Evolutionary conservation across 2,888 invertebrate genomes (phyloP).

Genomic region (Cremastinae sp.): DNA sequence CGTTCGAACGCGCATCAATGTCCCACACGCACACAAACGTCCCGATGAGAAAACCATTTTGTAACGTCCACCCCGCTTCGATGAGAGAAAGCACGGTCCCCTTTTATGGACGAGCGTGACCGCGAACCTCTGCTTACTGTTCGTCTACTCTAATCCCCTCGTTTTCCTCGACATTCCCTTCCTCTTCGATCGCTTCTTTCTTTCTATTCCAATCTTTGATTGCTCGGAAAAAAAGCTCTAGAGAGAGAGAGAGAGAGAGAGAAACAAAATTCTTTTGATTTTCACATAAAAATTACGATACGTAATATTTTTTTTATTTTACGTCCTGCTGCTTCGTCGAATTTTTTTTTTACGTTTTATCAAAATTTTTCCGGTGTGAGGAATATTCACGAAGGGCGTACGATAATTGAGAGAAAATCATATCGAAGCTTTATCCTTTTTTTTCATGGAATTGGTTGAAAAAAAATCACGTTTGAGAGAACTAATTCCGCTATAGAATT

Average conservation of each 20-base stretch:
- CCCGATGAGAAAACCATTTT: conserved; percentile 38
- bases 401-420: too few species aligned
- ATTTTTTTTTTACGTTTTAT: too few species aligned
- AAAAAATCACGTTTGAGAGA: conserved; percentile 24
- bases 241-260: too few species aligned
- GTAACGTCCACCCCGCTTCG: conserved; percentile 50
- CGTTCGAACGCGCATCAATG: background rate
- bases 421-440: too few species aligned
- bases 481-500: conserved; percentile 34
- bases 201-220: background rate
- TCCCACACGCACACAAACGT: background rate
- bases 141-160: conserved; percentile 23
- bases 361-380: too few species aligned
- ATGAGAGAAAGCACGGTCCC: conserved; percentile 55
- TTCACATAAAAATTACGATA: too few species aligned
- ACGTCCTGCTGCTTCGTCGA: too few species aligned
- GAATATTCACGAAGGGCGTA: too few species aligned
- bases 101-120: conserved; percentile 59
- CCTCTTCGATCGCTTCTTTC: conserved; percentile 11
- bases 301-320: too few species aligned
- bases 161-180: conserved; percentile 4
- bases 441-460: too few species aligned
- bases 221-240: too few species aligned
- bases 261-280: too few species aligned
- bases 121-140: conserved; percentile 39